These are phyloP conservation scores for Microplitis mediator DNA, from an alignment of 1,140 invertebrate genomes.

Conservation along the genomic window DNA sequence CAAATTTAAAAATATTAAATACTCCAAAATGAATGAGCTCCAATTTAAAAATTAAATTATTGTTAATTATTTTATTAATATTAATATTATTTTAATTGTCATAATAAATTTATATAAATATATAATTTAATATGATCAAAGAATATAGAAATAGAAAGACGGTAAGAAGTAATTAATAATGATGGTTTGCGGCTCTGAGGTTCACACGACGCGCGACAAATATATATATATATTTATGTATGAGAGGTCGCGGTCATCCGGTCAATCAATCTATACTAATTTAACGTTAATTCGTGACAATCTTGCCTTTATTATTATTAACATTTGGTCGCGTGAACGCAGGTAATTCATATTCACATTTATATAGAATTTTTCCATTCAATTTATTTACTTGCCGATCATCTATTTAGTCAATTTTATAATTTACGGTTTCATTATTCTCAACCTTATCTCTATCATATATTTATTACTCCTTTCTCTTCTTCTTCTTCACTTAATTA, in stretches of 20 bases:
- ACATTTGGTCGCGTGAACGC: conserved; percentile 24
- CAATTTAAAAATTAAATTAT: no score
- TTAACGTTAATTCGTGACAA: conserved; percentile 52
- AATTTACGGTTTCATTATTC: no score
- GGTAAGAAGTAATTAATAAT: conserved; percentile 50
- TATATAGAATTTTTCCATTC: neutral
- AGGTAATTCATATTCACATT: conserved; percentile 23
- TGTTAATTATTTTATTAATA: no score
- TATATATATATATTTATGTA: conserved; percentile 7
- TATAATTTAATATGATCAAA: neutral
- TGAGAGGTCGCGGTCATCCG: conserved; percentile 41
- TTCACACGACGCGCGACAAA: conserved; percentile 41
- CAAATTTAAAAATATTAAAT: no score
- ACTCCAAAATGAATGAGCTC: no score
- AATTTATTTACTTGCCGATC: neutral
- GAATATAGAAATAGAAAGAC: conserved; percentile 23
- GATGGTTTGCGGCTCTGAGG: conserved; percentile 40
- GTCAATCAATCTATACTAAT: conserved; percentile 52
- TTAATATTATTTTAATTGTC: no score
- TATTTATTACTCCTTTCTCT: no score
- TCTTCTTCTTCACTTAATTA: no score
- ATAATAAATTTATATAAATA: no score
- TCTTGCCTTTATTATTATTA: conserved; percentile 41
- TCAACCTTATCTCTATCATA: no score
- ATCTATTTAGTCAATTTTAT: no score